Base-by-base conservation (phyloP, 1,140 invertebrate genomes). In the Drosophila arizonae region DNA sequence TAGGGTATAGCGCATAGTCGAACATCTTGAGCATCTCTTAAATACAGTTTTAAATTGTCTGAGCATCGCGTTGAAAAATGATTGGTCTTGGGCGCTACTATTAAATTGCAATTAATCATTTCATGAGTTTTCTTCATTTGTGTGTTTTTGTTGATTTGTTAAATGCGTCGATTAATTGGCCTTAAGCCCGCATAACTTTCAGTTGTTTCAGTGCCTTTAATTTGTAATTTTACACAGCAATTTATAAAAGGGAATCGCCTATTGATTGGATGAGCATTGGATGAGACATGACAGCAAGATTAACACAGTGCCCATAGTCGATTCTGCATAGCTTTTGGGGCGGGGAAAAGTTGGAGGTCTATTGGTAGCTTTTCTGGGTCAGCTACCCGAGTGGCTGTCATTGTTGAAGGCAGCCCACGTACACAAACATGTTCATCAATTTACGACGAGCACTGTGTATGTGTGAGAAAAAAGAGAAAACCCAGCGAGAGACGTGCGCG, bases 191-290 rank as follows among this genome's bases (percentile, higher is more conserved):
- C 84, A 87, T 87, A 64, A 24, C 33, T 65, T 57, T 68, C 62
- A 62, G 64, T 70, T 75, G 41, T 51, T 55, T 54, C 72, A 24
- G 43, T 64, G 72, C 45, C 39, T 55, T 81, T 82, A 87, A 86
- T 86, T 82, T 82, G 79, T 88, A 86, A 87, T 86, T 87, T 86
- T 87, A 88, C 82, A 88, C 82, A 82, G 66, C 26, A 69, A 88
- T 77, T 79, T 79, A 48, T 55, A 64, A 55, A 17, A 26, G 61
- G 60, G 72, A 87, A 86, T 86, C 79, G 77, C 46, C 70, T 51
- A 76, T 87, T 73, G 84, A 86, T 86, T 79, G 79, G 71, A 57
- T 77, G 82, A 81, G 76, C 78, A 72, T 55, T 24, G 21, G 21
- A 24, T 24, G 21, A 3, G 21, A 77, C 75, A 70, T 81, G 77